These are phyloP conservation scores for Orthosia incerta DNA, from an alignment of 2,888 invertebrate genomes.

Conservation along the genomic window DNA sequence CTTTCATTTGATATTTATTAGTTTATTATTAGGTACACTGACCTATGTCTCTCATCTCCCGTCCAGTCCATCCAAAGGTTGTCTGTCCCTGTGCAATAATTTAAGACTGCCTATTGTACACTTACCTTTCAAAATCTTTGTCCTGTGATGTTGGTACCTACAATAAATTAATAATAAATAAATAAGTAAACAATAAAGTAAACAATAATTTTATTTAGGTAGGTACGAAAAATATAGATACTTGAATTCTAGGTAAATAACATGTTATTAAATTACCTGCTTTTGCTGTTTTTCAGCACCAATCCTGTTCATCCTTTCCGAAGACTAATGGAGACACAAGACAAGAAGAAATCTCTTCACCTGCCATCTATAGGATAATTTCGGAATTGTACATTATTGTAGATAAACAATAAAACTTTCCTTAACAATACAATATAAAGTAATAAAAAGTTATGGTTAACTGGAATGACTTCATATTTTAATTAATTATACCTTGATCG, in stretches of 20 bases:
- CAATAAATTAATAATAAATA: too few species aligned
- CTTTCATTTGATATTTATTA: too few species aligned
- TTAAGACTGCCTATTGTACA: too few species aligned
- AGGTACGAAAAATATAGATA: not conserved
- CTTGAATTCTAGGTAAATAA: not conserved
- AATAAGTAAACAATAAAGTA: not conserved
- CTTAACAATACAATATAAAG: not conserved
- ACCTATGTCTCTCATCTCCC: too few species aligned
- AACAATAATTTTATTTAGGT: not conserved
- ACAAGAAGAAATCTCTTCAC: constrained; percentile 65
- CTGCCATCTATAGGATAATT: constrained; percentile 70
- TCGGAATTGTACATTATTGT: not conserved
- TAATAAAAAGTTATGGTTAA: not conserved
- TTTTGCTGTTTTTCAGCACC: constrained; percentile 73
- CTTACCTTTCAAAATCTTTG: too few species aligned
- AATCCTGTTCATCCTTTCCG: constrained; percentile 86
- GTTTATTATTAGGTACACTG: too few species aligned
- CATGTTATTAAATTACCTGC: not conserved
- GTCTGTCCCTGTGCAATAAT: too few species aligned
- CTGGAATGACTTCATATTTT: not conserved
- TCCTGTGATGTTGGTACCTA: too few species aligned
- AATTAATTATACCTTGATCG: not conserved
- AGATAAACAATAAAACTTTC: constrained; percentile 18
- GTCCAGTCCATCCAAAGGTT: too few species aligned
- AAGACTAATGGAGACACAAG: constrained; percentile 74